Conservation (phyloP, 2,797 vertebrate species). For the Dallia pectoralis region DNA sequence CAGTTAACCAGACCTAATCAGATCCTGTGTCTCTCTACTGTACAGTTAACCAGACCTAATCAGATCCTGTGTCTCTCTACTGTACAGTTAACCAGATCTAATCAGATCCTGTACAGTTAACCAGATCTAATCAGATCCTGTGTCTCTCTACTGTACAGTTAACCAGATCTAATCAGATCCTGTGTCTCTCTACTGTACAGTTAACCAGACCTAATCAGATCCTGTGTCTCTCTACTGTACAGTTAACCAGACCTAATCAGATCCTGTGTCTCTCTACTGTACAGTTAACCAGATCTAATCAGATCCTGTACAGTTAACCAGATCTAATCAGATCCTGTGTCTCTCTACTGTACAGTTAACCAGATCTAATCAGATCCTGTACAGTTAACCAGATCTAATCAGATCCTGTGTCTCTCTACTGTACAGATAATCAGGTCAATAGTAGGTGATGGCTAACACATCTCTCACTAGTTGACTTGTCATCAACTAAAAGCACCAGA, state of each 20-base stretch:
- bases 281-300: slow-evolving; percentile 62
- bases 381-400: too few species aligned
- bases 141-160: slow-evolving; percentile 37
- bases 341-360: slow-evolving; percentile 54
- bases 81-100: too few species aligned
- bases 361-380: too few species aligned
- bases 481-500: slow-evolving; percentile 73
- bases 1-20: too few species aligned
- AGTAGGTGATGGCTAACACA: slow-evolving; percentile 47
- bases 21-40: too few species aligned
- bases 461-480: slow-evolving; percentile 69
- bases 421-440: slow-evolving; percentile 43
- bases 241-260: slow-evolving; percentile 62
- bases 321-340: slow-evolving; percentile 41
- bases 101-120: too few species aligned
- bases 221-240: slow-evolving; percentile 24
- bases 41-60: too few species aligned
- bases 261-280: slow-evolving; percentile 18
- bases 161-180: slow-evolving; percentile 56
- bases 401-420: slow-evolving; percentile 4
- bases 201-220: slow-evolving; percentile 61
- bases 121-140: too few species aligned
- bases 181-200: slow-evolving; percentile 21
- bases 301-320: slow-evolving; percentile 54
- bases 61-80: slow-evolving; percentile 18